Evolutionary conservation across 2,797 vertebrate genomes (phyloP).

Genomic region (Chelmon rostratus): DNA sequence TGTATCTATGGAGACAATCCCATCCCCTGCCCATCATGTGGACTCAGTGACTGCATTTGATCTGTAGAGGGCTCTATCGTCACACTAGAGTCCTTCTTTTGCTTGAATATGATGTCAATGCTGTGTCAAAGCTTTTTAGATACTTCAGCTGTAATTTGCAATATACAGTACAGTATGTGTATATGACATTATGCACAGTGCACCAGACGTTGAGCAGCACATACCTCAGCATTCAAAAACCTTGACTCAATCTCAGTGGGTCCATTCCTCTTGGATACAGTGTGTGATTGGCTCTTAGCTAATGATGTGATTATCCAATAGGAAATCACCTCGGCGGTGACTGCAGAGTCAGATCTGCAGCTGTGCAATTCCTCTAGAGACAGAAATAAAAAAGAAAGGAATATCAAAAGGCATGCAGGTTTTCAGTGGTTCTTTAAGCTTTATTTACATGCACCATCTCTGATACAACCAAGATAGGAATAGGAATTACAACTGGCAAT

Average conservation of each 20-base stretch:
- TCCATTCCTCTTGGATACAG: constrained; percentile 83
- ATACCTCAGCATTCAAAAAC: constrained; percentile 19
- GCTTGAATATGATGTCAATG: background rate
- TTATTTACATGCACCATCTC: constrained; percentile 99
- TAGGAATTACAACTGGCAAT: constrained; percentile 92
- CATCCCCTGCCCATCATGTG: constrained; percentile 14
- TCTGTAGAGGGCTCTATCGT: constrained; percentile 74
- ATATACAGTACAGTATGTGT: background rate
- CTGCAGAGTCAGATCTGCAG: constrained; percentile 63
- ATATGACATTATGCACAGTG: background rate
- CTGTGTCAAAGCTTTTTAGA: background rate
- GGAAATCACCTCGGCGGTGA: constrained; percentile 59
- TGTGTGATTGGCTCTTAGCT: constrained; percentile 75
- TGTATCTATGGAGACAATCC: constrained; percentile 71
- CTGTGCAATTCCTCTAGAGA: constrained; percentile 57
- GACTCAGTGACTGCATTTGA: constrained; percentile 26
- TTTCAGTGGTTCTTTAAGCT: constrained; percentile 90
- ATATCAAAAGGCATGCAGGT: constrained; percentile 58
- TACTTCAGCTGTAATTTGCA: background rate
- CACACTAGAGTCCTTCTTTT: constrained; percentile 12
- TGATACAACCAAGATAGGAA: constrained; percentile 93
- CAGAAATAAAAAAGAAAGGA: constrained; percentile 36
- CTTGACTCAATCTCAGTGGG: constrained; percentile 42
- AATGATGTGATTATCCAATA: constrained; percentile 72
- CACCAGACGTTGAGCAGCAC: constrained; percentile 5